Evolutionary conservation across 2,797 vertebrate genomes (phyloP).

Genomic region (Luscinia megarhynchos): DNA sequence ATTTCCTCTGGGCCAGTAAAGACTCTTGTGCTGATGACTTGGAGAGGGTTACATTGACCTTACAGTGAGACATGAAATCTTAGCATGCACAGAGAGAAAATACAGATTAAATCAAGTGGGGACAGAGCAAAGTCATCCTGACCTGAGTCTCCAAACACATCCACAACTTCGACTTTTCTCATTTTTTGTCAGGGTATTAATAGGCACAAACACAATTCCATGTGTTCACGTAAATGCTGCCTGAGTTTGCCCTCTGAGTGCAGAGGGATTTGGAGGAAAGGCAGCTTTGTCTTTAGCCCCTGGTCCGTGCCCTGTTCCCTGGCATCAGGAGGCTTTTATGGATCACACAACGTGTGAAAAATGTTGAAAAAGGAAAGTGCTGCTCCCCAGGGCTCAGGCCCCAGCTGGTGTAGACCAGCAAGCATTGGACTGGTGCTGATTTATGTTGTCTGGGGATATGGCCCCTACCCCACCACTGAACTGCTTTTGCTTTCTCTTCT

Average conservation of each 20-base stretch:
- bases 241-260: neutral
- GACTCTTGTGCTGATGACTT: neutral
- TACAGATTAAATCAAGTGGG: neutral
- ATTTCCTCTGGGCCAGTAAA: neutral
- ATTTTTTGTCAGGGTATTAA: neutral
- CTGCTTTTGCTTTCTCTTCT: neutral
- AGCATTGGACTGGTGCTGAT: neutral
- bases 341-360: neutral
- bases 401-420: conserved; percentile 14
- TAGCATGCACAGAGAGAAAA: neutral
- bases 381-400: neutral
- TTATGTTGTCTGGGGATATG: neutral
- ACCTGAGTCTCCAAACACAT: neutral
- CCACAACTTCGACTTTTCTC: neutral
- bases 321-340: neutral
- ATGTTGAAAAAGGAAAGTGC: neutral
- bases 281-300: conserved; percentile 18
- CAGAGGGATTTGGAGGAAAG: neutral
- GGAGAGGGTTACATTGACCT: neutral
- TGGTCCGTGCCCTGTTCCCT: neutral
- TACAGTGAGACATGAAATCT: neutral
- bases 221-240: fast-evolving
- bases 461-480: neutral
- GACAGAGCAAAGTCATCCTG: neutral
- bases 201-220: neutral